Conservation (phyloP, 2,113 vertebrate species). For the Tursiops truncatus region DNA sequence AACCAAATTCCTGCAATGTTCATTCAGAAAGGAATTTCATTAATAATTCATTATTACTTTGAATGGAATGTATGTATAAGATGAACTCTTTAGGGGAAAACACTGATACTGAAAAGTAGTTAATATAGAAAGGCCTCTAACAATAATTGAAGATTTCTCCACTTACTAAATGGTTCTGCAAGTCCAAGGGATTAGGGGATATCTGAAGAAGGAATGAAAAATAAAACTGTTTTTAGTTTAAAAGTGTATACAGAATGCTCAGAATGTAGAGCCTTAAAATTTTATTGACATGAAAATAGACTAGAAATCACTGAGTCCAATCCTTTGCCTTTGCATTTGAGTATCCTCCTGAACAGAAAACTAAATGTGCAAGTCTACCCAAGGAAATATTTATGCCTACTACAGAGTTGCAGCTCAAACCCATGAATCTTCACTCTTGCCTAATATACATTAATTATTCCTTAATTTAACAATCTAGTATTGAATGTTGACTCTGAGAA, state of each 20-base stretch:
- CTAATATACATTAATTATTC: background rate
- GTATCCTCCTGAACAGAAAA: background rate
- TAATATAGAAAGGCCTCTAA: constrained; percentile 20
- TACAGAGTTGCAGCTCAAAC: background rate
- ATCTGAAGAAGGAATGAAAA: constrained; percentile 53
- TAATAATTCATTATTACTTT: constrained; percentile 63
- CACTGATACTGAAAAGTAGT: constrained; percentile 34
- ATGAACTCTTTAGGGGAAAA: constrained; percentile 44
- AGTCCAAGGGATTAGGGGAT: constrained; percentile 21
- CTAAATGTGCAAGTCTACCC: background rate
- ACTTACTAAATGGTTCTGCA: constrained; percentile 39
- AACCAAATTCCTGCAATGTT: constrained; percentile 38
- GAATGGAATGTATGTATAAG: constrained; percentile 8
- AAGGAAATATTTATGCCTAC: background rate
- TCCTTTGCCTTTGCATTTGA: constrained; percentile 9
- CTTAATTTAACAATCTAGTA: background rate
- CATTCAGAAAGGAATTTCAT: constrained; percentile 52
- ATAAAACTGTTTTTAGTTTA: constrained; percentile 49
- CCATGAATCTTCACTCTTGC: background rate
- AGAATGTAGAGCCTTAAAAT: background rate
- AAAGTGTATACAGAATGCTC: constrained; percentile 22
- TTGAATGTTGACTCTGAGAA: background rate
- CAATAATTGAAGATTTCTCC: constrained; percentile 34
- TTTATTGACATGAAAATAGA: background rate
- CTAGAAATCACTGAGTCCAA: background rate